A percentile compares a stretch with the other conserved stretches of the same genome.
Conservation (phyloP, 2,888 invertebrate genomes). For the Taphrorychus bicolor region DNA sequence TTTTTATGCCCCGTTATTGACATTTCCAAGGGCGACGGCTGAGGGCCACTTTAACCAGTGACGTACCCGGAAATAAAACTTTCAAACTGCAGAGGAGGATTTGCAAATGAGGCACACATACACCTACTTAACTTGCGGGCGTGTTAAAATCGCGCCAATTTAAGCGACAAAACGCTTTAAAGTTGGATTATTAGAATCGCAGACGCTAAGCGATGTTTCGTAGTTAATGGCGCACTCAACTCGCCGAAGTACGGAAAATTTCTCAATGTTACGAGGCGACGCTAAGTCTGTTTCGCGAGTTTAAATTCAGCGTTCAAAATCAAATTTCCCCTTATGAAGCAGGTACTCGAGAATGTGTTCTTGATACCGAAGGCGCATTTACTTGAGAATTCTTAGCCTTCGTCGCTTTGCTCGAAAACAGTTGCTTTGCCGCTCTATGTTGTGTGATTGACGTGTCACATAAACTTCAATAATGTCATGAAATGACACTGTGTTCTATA, state of each 20-base stretch:
- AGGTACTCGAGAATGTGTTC: neutral
- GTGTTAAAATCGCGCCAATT: constrained; percentile 2
- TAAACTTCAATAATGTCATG: too few relatives aligned
- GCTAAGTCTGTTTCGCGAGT: neutral
- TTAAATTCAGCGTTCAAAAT: neutral
- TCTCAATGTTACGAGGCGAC: constrained; percentile 3
- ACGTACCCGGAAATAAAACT: neutral
- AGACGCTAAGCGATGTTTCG: constrained; percentile 6
- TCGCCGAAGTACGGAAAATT: constrained; percentile 1
- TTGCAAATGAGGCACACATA: too few relatives aligned
- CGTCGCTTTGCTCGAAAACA: too few relatives aligned
- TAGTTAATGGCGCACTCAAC: constrained; percentile 7
- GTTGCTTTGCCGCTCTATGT: too few relatives aligned
- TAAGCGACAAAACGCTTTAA: constrained; percentile 8
- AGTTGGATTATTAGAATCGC: constrained; percentile 7
- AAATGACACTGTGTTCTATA: too few relatives aligned
- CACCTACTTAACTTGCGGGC: neutral
- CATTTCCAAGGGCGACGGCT: constrained; percentile 6
- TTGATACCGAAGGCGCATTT: neutral
- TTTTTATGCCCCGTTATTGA: constrained; percentile 26
- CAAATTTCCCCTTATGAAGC: constrained; percentile 2
- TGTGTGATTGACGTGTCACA: too few relatives aligned
- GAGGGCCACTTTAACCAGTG: neutral
- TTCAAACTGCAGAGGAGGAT: too few relatives aligned
- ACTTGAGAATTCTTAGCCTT: neutral